Base-by-base conservation (phyloP, 2,797 vertebrate genomes). In the Phylloscopus collybita region DNA sequence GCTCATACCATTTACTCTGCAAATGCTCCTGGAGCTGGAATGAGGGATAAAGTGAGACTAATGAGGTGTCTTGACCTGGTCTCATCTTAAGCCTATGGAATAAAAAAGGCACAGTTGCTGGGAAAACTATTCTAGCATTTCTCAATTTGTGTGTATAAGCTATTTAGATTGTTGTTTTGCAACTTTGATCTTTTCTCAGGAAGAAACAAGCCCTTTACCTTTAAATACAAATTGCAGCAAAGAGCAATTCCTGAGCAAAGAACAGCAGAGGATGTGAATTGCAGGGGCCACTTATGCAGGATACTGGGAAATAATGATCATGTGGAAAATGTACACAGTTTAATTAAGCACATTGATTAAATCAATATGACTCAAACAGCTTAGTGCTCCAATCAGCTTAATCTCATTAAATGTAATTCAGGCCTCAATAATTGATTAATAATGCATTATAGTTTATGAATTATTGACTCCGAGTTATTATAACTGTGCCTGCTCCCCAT, bases 401-500 rank as follows among this genome's bases (percentile, higher is more conserved):
- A 98, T 98, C 97, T 98, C 97, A 98, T 98, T 98, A 98, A 98
- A 97, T 97, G 97, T 97, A 98, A 98, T 98, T 98, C 96, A 96
- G 97, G 96, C 96, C 97, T 97, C 89, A 34, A 98, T 98, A 98
- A 98, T 98, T 98, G 98, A 98, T 98, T 98, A 98, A 98, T 98
- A 98, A 98, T 98, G 97, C 97, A 98, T 98, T 97, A 97, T 97
- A 96, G 47, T 97, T 98, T 98, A 97, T 98, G 97, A 98, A 97
- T 98, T 98, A 98, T 98, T 98, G 98, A 98, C 98, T 98, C 90
- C 57, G 32, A 97, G 95, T 97, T 98, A 97, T 98, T 97, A 96
- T 97, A 97, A 97, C 97, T 95, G 94, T 97, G 96, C 85, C 92
- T 87, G 92, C 92, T 97, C 96, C 93, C 88, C 75, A 81, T 91